Evolutionary conservation across 2,888 invertebrate species (phyloP).

Genomic region (Lasioglossum marginatum): DNA sequence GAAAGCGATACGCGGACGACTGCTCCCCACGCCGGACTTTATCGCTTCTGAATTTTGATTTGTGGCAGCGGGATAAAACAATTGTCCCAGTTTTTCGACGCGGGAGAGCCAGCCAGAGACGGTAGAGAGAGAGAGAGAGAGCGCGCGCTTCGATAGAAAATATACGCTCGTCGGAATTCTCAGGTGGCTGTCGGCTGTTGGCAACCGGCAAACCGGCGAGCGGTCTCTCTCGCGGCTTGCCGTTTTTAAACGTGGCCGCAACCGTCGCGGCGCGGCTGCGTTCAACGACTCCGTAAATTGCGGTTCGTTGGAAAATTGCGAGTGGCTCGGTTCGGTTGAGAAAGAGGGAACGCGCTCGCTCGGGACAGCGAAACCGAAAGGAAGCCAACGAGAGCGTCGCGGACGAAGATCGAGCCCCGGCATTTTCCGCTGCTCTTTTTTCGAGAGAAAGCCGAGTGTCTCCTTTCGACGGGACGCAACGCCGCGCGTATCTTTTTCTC

Average conservation of each 20-base stretch:
- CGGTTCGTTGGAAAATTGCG: constrained; percentile 7
- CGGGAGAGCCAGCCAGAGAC: neutral
- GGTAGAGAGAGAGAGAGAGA: neutral
- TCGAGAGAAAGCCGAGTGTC: neutral
- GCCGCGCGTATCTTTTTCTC: neutral
- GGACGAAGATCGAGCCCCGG: constrained; percentile 9
- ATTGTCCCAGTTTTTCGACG: constrained; percentile 1
- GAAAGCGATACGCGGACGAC: neutral
- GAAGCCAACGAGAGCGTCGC: constrained; percentile 21
- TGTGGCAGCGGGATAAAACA: constrained; percentile 13
- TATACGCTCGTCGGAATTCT: neutral
- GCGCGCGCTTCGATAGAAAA: neutral
- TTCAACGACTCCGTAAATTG: constrained; percentile 1
- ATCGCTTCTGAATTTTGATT: constrained; percentile 14
- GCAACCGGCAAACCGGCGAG: neutral
- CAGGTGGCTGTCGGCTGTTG: neutral
- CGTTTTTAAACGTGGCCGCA: constrained; percentile 11
- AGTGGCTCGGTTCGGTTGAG: neutral
- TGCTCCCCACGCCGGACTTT: neutral
- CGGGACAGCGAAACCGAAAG: constrained; percentile 24
- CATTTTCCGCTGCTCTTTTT: neutral
- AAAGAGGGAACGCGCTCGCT: neutral
- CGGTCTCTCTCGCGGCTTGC: constrained; percentile 2
- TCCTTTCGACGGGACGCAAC: neutral
- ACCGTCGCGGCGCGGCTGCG: constrained; percentile 1